These are phyloP conservation scores for Eptatretus burgeri DNA, from an alignment of 2,113 vertebrate genomes.

Conservation along the genomic window DNA sequence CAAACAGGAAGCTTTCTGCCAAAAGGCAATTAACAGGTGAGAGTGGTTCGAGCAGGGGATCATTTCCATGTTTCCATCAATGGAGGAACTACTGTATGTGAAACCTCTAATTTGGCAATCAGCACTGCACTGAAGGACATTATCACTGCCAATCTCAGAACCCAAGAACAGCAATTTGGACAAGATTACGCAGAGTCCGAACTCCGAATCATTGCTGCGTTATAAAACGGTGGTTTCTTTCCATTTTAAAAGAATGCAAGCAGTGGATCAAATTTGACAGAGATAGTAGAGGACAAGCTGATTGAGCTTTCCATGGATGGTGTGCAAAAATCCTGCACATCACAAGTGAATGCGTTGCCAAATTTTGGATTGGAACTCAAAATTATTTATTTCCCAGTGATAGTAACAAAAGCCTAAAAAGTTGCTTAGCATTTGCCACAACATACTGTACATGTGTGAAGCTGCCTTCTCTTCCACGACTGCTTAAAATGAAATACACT, in stretches of 20 bases:
- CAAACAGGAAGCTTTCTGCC: no score
- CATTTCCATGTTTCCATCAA: constrained; percentile 4
- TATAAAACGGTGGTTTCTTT: constrained; percentile 3
- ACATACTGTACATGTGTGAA: no score
- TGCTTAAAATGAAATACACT: no score
- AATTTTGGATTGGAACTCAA: no score
- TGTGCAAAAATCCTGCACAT: not conserved
- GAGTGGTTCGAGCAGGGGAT: not conserved
- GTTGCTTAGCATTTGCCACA: no score
- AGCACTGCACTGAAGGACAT: not conserved
- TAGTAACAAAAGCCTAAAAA: no score
- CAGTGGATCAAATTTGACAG: constrained; percentile 2
- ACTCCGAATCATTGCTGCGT: not conserved
- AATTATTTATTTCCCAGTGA: no score
- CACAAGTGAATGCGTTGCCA: no score
- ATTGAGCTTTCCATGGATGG: constrained; percentile 6
- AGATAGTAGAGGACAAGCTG: constrained; percentile 6
- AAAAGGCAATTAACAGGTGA: not conserved
- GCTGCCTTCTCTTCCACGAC: no score
- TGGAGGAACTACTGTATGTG: not conserved
- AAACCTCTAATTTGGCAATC: not conserved
- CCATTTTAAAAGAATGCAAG: constrained; percentile 4
- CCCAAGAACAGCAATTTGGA: not conserved
- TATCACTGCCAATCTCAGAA: not conserved
- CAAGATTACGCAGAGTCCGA: not conserved